Evolutionary conservation across 2,797 vertebrate species (phyloP).

Genomic region (Ptychadena robeensis): DNA sequence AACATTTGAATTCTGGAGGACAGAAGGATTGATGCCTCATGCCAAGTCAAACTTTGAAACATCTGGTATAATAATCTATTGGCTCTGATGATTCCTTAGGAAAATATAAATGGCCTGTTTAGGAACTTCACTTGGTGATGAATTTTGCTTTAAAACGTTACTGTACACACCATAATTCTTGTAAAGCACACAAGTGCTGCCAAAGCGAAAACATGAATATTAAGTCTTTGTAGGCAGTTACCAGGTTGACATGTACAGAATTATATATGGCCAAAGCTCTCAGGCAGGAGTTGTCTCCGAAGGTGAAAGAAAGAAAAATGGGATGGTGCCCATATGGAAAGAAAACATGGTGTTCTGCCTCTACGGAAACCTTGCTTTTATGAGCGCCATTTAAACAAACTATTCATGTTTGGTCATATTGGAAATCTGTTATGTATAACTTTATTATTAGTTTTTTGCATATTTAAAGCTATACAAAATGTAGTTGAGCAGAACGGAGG

Average conservation of each 20-base stretch:
- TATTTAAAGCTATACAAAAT: too few relatives aligned
- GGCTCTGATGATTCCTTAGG: slow-evolving; percentile 61
- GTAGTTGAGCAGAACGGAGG: too few relatives aligned
- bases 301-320: neutral
- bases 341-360: too few relatives aligned
- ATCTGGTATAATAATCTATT: slow-evolving; percentile 67
- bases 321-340: too few relatives aligned
- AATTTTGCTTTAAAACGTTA: slow-evolving; percentile 52
- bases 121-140: slow-evolving; percentile 58
- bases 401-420: too few relatives aligned
- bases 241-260: neutral
- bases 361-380: too few relatives aligned
- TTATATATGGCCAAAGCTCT: slow-evolving; percentile 1
- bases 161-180: slow-evolving; percentile 49
- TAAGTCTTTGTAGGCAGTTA: neutral
- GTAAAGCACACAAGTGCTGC: slow-evolving; percentile 23
- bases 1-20: slow-evolving; percentile 2
- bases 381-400: too few relatives aligned
- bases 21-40: slow-evolving; percentile 50
- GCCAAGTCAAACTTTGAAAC: slow-evolving; percentile 64
- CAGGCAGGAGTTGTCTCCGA: neutral
- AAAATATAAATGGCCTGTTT: slow-evolving; percentile 65
- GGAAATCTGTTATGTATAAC: too few relatives aligned
- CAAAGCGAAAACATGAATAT: slow-evolving; percentile 36
- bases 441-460: too few relatives aligned